These are phyloP conservation scores for Flexamia atlantica DNA, from an alignment of 2,888 invertebrate genomes.

Conservation along the genomic window DNA sequence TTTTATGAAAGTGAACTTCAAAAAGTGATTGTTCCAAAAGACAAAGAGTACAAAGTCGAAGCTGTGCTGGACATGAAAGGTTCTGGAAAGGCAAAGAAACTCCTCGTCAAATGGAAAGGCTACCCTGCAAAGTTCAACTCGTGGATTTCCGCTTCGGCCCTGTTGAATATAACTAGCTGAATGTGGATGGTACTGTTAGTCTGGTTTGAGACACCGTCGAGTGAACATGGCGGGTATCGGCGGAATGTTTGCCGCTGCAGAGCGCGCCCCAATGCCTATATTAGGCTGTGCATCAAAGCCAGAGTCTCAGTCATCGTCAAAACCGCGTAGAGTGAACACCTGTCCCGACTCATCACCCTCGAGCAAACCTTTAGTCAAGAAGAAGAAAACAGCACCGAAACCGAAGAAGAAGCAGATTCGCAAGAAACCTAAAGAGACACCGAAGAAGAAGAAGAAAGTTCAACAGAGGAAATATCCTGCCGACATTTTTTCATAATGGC, in stretches of 20 bases:
- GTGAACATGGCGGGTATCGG: conserved; percentile 40
- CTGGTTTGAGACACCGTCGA: conserved; percentile 12
- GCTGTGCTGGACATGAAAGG: no score
- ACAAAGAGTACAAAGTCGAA: no score
- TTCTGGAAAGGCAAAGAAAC: no score
- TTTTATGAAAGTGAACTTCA: no score
- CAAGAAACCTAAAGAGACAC: not conserved
- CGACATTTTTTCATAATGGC: conserved; percentile 66
- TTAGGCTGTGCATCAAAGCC: not conserved
- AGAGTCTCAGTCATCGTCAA: conserved; percentile 3
- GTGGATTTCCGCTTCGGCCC: conserved; percentile 65
- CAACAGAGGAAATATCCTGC: not conserved
- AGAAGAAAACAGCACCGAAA: not conserved
- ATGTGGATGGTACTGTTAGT: not conserved
- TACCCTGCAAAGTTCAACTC: conserved; percentile 69
- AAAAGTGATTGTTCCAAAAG: no score
- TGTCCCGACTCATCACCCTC: not conserved
- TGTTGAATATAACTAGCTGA: conserved; percentile 13
- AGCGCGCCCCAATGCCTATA: conserved; percentile 7
- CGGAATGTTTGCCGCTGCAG: not conserved
- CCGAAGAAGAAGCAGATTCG: not conserved
- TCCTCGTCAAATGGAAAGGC: conserved; percentile 70
- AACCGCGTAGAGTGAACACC: not conserved
- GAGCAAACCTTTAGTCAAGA: not conserved
- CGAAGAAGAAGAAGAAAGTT: conserved; percentile 29